Evolutionary conservation across 2,797 vertebrate species (phyloP), one percentile per base, ranked within the genome.

Genomic region (Manis crassicaudata): DNA sequence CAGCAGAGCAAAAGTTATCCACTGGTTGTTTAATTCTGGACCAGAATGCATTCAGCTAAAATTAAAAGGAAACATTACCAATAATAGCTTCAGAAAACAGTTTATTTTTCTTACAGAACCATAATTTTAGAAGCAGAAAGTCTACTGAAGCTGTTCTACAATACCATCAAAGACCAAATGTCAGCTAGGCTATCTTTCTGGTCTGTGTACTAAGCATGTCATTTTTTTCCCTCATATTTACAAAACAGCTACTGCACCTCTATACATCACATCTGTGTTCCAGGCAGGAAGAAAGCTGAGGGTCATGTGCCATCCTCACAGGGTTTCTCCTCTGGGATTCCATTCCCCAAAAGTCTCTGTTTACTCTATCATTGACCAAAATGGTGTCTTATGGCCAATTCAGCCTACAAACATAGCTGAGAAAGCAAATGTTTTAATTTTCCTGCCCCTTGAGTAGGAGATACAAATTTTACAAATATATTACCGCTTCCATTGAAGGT

Each of bases 401-500:
- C 20, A 77, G 20, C 43, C 40, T 88, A 13, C 4, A 92, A 40
- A 29, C 8, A n/a, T 23, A 8, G 6, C 58, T 50, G 2, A 25
- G 37, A 35, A 72, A 18, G 50, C 43, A 86, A 75, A 7, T 43
- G 16, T 70, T 80, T 80, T 87, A 37, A 68, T 56, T 77, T 95
- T 82, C 65, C 20, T 58, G 23, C 3, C 43, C 20, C 88, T 82
- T 86, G 67, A 83, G 63, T 32, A 89, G 37, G 52, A 58, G 32
- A 93, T 90, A 72, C 21, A 67, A 60, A 93, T 82, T 92, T 92
- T 86, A 92, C 14, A 89, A 80, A 46, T 29, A 70, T 46, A 79
- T 43, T 58, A 70, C 6, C 7, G 13, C 9, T 89, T 87, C 6
- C 54, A 21, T 6, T 37, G n/a, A 93, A 89, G 25, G 4, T 32